Base-by-base conservation (phyloP, 2,888 invertebrate genomes). In the Abrostola tripartita region DNA sequence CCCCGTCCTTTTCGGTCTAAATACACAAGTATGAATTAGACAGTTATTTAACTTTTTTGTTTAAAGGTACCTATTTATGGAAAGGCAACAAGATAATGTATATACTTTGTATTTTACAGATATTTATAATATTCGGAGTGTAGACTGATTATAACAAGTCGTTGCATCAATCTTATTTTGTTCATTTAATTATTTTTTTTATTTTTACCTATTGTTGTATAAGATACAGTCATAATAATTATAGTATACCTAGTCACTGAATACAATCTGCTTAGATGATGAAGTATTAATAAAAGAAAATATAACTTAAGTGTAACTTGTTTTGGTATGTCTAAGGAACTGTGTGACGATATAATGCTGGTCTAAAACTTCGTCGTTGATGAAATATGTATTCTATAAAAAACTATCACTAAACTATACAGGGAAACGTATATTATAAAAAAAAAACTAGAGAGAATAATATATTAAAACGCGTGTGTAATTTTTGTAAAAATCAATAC, bases 181-280 rank as follows among this genome's bases (percentile, higher is more conserved):
- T 12, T 44, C 14, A 5, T 12, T 12, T 12, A 7, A 14, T 7
- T 44, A 8, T 12, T 10, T 44, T 12, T 44, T 40, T 5, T 9
- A 40, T 5, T 10, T 40, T 40, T 9, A 40, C 9, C 2, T 44
- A 11, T 50, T 42, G 11, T 14, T 66, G 66, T 77, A 12, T 59
- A 61, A 14, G 64, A 69, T 49, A 50, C 37, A 0, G 52, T 64
- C 50, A 55, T 58, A 64, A 37, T 78, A n/a, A n/a, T n/a, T n/a
- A 70, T 80, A 71, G 67, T 65, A 74, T 72, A 67, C 61, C 83
- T 82, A 82, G 82, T 81, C 83, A 81, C 68, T 52, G 49, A 64
- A 69, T 58, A 69, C 52, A 55, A 69, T 41, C 44, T 37, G 47
- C 53, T 57, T 65, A 61, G 52, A 62, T 38, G 57, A 71, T 61